Evolutionary conservation across 2,797 vertebrate genomes (phyloP).

Genomic region (Allenopithecus nigroviridis): DNA sequence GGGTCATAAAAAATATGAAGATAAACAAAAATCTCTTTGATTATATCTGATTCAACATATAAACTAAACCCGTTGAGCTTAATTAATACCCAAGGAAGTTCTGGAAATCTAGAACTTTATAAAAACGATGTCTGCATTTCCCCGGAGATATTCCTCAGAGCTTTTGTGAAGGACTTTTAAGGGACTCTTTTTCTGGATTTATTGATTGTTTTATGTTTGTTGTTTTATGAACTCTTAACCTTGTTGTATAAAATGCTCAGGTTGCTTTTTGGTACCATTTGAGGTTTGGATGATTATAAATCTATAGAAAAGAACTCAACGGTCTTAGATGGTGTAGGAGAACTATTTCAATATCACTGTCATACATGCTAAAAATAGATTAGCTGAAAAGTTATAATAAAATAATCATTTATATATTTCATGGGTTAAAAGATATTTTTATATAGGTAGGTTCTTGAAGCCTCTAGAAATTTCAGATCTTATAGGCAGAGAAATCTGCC

Average conservation of each 20-base stretch:
- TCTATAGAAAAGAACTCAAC: background rate
- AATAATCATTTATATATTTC: constrained; percentile 31
- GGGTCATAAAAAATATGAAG: background rate
- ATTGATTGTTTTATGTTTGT: constrained; percentile 28
- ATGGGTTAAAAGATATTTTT: background rate
- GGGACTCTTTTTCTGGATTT: background rate
- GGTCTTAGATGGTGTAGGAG: background rate
- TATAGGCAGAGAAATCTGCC: background rate
- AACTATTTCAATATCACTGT: background rate
- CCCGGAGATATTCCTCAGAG: background rate
- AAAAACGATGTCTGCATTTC: background rate
- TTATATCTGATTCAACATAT: background rate
- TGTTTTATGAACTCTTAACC: constrained; percentile 46
- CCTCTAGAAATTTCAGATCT: constrained; percentile 28
- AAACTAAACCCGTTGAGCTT: background rate
- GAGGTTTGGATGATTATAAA: constrained; percentile 14
- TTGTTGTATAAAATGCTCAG: background rate
- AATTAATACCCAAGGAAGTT: background rate
- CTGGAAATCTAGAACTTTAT: constrained; percentile 26
- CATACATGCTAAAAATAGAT: background rate
- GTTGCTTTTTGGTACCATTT: background rate
- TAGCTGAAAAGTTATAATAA: background rate
- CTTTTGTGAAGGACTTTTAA: constrained; percentile 7
- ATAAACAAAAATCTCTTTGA: background rate
- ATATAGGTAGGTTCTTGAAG: background rate